phyloP scores from a whole-genome alignment of 2,797 vertebrate species.

The Acanthornis magna region DNA sequence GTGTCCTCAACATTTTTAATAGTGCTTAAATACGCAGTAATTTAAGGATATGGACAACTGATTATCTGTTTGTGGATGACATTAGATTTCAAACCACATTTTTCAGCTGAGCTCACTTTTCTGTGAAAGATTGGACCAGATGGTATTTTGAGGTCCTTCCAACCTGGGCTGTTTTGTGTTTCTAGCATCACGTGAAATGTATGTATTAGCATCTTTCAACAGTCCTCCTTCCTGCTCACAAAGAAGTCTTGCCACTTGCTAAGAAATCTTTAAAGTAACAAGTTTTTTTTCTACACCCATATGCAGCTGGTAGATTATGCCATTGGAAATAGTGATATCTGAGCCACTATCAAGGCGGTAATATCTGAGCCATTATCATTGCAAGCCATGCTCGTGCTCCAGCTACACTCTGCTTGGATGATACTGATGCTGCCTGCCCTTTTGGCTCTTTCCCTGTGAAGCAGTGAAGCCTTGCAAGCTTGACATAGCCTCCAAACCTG shows the following conservation, averaged over 20 bases:
- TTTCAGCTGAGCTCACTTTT: background rate
- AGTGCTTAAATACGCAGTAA: background rate
- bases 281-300: background rate
- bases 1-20: background rate
- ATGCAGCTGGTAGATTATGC: fast-evolving
- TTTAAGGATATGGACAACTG: background rate
- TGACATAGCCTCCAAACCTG: background rate
- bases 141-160: background rate
- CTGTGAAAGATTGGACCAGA: background rate
- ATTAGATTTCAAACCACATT: slow-evolving; percentile 16
- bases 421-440: background rate
- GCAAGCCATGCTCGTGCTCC: background rate
- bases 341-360: background rate
- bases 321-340: background rate
- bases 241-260: background rate
- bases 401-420: background rate
- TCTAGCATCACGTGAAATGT: background rate
- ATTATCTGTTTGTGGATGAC: background rate
- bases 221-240: background rate
- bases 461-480: background rate
- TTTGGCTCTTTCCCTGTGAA: background rate
- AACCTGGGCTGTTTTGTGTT: background rate
- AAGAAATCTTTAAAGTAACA: background rate
- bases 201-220: background rate
- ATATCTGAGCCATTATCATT: background rate